Base-by-base conservation (phyloP, 1,140 invertebrate species). In the Trigoniulus corallinus region DNA sequence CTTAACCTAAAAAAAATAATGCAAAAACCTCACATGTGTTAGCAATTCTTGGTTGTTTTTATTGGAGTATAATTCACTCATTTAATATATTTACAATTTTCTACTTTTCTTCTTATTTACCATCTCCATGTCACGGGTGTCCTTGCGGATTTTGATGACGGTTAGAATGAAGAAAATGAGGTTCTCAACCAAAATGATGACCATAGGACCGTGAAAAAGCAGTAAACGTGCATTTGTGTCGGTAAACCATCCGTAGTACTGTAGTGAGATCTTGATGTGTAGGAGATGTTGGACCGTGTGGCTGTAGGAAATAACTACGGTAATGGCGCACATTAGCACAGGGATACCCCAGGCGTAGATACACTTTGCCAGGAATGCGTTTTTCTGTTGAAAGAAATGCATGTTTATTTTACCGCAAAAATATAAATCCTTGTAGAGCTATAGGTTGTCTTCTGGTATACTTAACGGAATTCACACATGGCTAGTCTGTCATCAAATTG, bases 241-340 rank as follows among this genome's bases (percentile, higher is more conserved):
- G 26, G 60, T 59, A 43, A 71, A 69, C 68, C 68, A 71, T 7
- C 48, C 68, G 69, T n/a, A n/a, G n/a, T n/a, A n/a, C 7, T 34
- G 7, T 34, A 7, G 29, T 7, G 29, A 1, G 60, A 58, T n/a
- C n/a, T n/a, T 0, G 39, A 21, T 2, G 24, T 42, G 4, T 20
- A 64, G 46, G 64, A 66, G 15, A 53, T 44, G 13, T 59, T 40
- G 34, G 4, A 12, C 7, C 50, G 47, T 20, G 49, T 21, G 27
- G 3, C 44, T 29, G 40, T 61, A 54, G 48, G 69, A 60, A 2
- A 61, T 40, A 22, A 57, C 20, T 0, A 66, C 25, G 7, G 62
- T 53, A 0, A 59, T 1, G 0, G 46, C 12, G 0, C 62, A 58
- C 25, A 67, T 60, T 1, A 62, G 1, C 1, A 59, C 20, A 15